Conservation (phyloP, 2,888 invertebrate genomes). For the Tupiocoris notatus region DNA sequence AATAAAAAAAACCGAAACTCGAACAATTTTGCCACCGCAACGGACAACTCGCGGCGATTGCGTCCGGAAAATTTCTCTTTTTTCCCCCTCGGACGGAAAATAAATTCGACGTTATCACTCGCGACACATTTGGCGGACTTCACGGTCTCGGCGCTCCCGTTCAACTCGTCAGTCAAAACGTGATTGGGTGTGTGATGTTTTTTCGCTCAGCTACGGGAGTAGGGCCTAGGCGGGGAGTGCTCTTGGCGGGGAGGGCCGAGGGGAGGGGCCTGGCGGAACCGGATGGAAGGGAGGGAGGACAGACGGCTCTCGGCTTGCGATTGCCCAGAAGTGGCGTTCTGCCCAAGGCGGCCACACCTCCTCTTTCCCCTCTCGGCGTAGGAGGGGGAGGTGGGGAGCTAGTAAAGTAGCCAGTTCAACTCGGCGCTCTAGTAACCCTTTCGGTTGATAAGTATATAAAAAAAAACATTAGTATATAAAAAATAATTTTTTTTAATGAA, state of each 20-base stretch:
- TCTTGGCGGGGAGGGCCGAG: slow-evolving; percentile 12
- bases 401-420: too few species aligned
- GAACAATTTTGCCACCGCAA: background rate
- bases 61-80: background rate
- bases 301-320: slow-evolving; percentile 54
- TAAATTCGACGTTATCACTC: slow-evolving; percentile 35
- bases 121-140: slow-evolving; percentile 44
- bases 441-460: too few species aligned
- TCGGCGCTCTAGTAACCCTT: background rate
- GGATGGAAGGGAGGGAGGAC: slow-evolving; percentile 47
- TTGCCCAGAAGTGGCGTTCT: slow-evolving; percentile 53
- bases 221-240: slow-evolving; percentile 5
- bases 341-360: slow-evolving; percentile 40
- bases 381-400: background rate
- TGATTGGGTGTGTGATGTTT: slow-evolving; percentile 46
- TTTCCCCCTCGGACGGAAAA: background rate
- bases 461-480: too few species aligned
- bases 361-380: slow-evolving; percentile 38
- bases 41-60: too few species aligned
- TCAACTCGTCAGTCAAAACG: slow-evolving; percentile 44
- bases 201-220: background rate
- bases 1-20: background rate
- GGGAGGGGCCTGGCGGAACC: slow-evolving; percentile 47
- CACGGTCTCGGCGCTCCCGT: slow-evolving; percentile 39
- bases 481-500: too few species aligned